Conservation (phyloP, 1,140 invertebrate genomes). For the Samia ricini region DNA sequence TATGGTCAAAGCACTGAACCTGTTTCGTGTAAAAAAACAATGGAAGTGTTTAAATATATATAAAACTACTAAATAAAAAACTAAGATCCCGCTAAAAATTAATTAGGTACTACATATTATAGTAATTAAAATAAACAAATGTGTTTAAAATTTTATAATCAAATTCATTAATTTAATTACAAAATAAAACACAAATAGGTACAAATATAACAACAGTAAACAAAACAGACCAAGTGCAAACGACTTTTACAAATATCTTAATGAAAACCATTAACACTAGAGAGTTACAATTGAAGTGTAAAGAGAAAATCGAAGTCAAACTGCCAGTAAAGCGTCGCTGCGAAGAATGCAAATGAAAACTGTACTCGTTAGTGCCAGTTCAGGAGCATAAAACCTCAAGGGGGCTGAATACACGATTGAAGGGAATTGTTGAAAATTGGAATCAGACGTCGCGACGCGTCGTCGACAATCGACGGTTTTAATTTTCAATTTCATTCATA, state of each 20-base stretch:
- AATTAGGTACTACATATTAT: no score
- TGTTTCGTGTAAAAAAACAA: no score
- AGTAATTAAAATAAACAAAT: no score
- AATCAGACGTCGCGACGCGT: no score
- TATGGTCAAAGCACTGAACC: no score
- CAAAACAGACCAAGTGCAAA: not conserved
- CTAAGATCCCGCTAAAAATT: no score
- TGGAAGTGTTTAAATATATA: no score
- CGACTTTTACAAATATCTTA: not conserved
- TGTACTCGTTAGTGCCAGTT: slow-evolving; percentile 23
- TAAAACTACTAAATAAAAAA: no score
- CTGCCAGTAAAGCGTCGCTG: not conserved
- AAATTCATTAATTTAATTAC: no score
- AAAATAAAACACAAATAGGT: no score
- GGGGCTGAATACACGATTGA: slow-evolving; percentile 11
- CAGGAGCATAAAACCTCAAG: slow-evolving; percentile 11
- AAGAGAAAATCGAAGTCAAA: slow-evolving; percentile 1
- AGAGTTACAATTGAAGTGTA: slow-evolving; percentile 9
- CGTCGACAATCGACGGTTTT: not conserved
- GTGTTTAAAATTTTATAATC: no score
- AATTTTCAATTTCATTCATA: not conserved
- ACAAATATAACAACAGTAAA: no score
- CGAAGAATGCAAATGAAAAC: slow-evolving; percentile 22
- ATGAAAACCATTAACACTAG: slow-evolving; percentile 3
- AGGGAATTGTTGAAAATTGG: slow-evolving; percentile 22